A percentile compares a stretch with the other conserved stretches of the same genome.
These are phyloP conservation scores for Andrena marginata DNA, from an alignment of 2,888 invertebrate species.

Conservation along the genomic window DNA sequence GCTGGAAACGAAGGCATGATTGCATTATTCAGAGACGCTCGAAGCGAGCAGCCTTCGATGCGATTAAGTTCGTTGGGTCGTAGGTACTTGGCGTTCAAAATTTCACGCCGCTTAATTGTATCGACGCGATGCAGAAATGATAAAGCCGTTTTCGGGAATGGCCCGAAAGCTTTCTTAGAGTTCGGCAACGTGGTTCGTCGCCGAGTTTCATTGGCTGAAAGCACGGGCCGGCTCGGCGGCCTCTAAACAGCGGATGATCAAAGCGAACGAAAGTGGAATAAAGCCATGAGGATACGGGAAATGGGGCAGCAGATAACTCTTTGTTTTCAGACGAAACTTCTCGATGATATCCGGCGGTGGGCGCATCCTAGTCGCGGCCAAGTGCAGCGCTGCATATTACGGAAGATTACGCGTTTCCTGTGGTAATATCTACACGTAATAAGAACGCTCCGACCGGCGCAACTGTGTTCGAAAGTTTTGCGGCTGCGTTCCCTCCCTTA, in stretches of 20 bases:
- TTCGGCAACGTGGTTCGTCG: background rate
- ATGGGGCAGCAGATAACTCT: background rate
- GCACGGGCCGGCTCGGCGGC: no score
- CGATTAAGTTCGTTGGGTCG: constrained; percentile 58
- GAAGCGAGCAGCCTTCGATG: constrained; percentile 46
- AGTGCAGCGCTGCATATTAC: constrained; percentile 16
- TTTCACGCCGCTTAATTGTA: constrained; percentile 46
- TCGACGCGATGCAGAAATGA: background rate
- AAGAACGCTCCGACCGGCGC: constrained; percentile 1
- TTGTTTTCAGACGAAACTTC: background rate
- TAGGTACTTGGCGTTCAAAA: constrained; percentile 43
- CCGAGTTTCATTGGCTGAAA: background rate
- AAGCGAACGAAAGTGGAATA: background rate
- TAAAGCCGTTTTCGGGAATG: constrained; percentile 5
- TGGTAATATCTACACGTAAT: background rate
- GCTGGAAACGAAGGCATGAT: constrained; percentile 30
- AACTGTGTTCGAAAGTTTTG: background rate
- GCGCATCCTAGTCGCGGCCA: constrained; percentile 1
- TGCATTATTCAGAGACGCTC: constrained; percentile 63
- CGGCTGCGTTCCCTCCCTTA: background rate
- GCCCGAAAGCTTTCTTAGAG: background rate
- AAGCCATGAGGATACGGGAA: background rate
- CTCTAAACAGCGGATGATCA: no score
- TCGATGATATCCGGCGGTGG: constrained; percentile 11
- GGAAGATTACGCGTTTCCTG: constrained; percentile 36